These are phyloP conservation scores for Porites lobata DNA, from an alignment of 92 coral and sea anemone genomes.

Conservation along the genomic window DNA sequence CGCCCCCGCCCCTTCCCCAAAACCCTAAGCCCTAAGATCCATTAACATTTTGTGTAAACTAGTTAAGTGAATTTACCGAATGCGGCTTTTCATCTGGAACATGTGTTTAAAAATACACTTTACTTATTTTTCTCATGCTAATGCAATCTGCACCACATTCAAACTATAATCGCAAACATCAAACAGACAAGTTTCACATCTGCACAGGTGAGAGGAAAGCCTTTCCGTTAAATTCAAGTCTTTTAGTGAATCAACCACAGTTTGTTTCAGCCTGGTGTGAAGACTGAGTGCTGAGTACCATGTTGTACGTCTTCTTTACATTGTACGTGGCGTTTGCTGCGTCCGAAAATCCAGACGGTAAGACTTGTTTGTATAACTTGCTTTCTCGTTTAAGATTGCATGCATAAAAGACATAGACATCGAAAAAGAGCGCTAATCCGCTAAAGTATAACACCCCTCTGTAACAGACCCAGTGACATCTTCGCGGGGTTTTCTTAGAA, in stretches of 20 bases:
- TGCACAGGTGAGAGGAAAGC: constrained; percentile 18
- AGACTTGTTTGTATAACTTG: background rate
- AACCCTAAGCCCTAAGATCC: background rate
- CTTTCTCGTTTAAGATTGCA: no score
- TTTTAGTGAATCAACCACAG: background rate
- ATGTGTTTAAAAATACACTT: background rate
- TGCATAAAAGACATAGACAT: no score
- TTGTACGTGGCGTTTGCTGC: constrained; percentile 38
- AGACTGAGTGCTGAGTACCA: constrained; percentile 11
- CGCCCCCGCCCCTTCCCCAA: background rate
- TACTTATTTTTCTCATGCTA: background rate
- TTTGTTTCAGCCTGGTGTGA: background rate
- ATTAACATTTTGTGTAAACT: background rate
- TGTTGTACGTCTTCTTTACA: constrained; percentile 32
- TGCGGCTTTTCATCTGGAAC: background rate
- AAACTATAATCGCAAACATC: background rate
- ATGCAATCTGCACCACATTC: background rate
- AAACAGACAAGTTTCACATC: background rate
- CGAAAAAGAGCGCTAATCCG: no score
- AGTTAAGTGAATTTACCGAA: background rate
- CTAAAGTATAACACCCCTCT: no score
- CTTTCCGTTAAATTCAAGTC: background rate
- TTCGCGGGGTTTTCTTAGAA: no score
- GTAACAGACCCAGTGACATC: no score
- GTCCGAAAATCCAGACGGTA: constrained; percentile 66